Evolutionary conservation across 2,888 invertebrate species (phyloP).

Genomic region (Aphrophora alni): DNA sequence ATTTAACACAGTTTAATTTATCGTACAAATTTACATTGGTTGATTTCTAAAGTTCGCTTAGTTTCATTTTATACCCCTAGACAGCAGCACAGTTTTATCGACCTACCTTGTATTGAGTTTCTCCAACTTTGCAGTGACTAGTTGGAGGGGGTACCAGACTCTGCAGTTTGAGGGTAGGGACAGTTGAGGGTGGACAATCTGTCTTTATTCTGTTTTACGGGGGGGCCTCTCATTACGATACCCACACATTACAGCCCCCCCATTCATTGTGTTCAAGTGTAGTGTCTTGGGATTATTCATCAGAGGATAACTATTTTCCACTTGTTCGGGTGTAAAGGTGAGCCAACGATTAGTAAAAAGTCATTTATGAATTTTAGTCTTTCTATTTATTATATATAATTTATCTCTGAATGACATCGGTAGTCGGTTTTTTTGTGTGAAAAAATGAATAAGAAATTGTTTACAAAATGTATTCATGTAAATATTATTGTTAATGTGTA

Average conservation of each 20-base stretch:
- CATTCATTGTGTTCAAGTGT: neutral
- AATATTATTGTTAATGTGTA: too few species aligned
- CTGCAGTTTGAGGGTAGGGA: neutral
- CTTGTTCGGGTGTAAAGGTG: neutral
- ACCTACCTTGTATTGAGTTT: neutral
- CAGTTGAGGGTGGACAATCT: neutral
- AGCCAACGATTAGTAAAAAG: too few species aligned
- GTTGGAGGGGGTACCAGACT: neutral
- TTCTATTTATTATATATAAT: too few species aligned
- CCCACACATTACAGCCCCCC: neutral
- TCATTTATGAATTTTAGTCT: too few species aligned
- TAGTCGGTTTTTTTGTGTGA: too few species aligned
- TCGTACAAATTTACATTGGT: too few species aligned
- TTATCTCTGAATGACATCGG: too few species aligned
- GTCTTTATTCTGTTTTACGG: neutral
- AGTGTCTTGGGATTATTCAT: neutral
- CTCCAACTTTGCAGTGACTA: neutral
- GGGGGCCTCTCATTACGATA: neutral
- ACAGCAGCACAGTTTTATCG: neutral
- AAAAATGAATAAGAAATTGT: too few species aligned
- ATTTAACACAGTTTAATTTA: too few species aligned
- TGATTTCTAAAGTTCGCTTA: neutral
- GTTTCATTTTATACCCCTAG: neutral
- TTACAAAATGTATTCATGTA: too few species aligned
- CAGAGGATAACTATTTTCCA: neutral